These are phyloP conservation scores for Podarcis raffonei DNA, from an alignment of 2,113 vertebrate genomes.

Conservation along the genomic window DNA sequence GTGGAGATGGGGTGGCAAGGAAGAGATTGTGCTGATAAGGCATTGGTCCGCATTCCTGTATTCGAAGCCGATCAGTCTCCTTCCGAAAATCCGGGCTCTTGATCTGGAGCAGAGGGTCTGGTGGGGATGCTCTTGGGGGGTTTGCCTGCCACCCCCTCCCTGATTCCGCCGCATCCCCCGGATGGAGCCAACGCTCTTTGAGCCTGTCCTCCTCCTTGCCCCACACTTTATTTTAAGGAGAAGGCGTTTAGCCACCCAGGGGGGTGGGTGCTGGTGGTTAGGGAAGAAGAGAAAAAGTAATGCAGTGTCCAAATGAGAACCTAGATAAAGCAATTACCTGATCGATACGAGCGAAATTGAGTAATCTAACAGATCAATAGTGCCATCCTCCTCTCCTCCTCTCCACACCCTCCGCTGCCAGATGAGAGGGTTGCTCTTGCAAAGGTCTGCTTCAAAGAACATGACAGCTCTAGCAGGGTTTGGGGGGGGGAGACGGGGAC, in stretches of 20 bases:
- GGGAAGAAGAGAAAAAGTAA: conserved; percentile 30
- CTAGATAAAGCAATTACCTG: conserved; percentile 71
- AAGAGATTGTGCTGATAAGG: neutral
- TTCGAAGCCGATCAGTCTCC: accelerated
- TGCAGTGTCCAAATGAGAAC: conserved; percentile 62
- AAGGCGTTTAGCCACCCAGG: no score
- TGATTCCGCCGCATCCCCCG: accelerated
- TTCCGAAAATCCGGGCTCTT: neutral
- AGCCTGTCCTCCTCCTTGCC: neutral
- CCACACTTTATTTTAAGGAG: neutral
- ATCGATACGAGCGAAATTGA: conserved; percentile 68
- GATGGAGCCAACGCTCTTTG: no score
- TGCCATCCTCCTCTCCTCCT: neutral
- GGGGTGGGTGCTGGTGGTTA: neutral
- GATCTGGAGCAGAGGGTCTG: neutral
- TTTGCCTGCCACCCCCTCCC: no score
- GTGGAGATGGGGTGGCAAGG: no score
- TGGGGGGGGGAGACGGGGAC: no score
- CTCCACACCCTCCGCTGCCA: neutral
- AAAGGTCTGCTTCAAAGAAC: neutral
- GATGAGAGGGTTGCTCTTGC: neutral
- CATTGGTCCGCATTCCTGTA: neutral
- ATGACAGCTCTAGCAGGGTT: neutral
- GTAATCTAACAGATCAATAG: conserved; percentile 66
- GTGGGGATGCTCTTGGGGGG: neutral